Evolutionary conservation across 1,140 invertebrate genomes (phyloP), one percentile per base, ranked within the genome.

Genomic region (Aphidius ervi): DNA sequence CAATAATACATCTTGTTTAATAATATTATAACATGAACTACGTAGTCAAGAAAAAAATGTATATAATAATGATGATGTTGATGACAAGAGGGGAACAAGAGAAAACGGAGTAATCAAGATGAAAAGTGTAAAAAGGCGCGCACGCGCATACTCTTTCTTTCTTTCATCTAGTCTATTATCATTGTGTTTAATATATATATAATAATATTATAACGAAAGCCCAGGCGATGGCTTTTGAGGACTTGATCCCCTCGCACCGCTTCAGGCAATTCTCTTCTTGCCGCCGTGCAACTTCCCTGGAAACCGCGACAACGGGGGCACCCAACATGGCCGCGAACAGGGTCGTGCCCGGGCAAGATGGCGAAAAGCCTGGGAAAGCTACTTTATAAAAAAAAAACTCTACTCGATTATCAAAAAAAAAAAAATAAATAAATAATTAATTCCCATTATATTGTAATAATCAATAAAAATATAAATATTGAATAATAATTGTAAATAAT

Each of bases 331-430:
- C 77, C 65, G 75, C 66, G 66, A 47, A 40, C 64, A 67, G 72
- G 73, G 68, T 73, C 67, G 65, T 64, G 59, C 68, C 71, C 68
- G 68, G 67, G 69, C 74, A 78, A 79, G 71, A 78, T 79, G 77
- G 77, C 76, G 75, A 70, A 63, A 65, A 64, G 47, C 55, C 42
- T 10, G 6, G 47, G 56, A 57, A 68, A 67, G 68, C 67, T 67
- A 58, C 54, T 49, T 45, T 47, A 42, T 37, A 46, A 49, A 16
- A 16, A 16, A 16, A 16, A 16, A 16, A 16, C 16, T 16, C 16
- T 41, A 48, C 9, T 10, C 5, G 64, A 56, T 67, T 50, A 9
- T 31, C 3, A 9, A 3, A 46, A 48, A 42, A 9, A 3, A 20
- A 49, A 48, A 42, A 9, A 3, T 9, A 49, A 43, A 5, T 49